Conservation (phyloP, 37 sponge, comb jelly and placozoan species). For the Haliclona indistincta region DNA sequence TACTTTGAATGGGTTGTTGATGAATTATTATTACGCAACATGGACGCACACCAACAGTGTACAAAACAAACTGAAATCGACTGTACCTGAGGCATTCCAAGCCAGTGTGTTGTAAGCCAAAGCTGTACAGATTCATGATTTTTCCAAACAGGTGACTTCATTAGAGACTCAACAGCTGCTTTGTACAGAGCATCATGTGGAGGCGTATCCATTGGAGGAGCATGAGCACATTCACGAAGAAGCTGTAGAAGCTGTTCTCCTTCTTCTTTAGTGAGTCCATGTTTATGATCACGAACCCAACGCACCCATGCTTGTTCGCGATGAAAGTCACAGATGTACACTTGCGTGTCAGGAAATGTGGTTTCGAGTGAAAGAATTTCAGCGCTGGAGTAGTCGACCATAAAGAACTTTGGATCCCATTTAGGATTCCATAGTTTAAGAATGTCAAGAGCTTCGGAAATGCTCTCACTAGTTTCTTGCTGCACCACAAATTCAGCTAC, state of each 20-base stretch:
- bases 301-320: slow-evolving; percentile 46
- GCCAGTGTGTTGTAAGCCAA: slow-evolving; percentile 33
- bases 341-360: slow-evolving; percentile 2
- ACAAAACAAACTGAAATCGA: background rate
- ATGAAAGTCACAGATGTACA: slow-evolving; percentile 55
- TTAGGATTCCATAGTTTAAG: slow-evolving; percentile 33
- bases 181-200: background rate
- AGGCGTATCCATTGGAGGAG: background rate
- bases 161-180: background rate
- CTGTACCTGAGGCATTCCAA: slow-evolving; percentile 12
- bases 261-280: slow-evolving; percentile 32
- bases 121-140: slow-evolving; percentile 1
- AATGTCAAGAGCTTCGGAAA: slow-evolving; percentile 32
- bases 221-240: slow-evolving; percentile 27
- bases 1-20: too few species aligned
- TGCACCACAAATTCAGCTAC: slow-evolving; percentile 43
- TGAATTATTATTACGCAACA: too few species aligned
- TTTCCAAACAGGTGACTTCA: slow-evolving; percentile 18
- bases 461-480: slow-evolving; percentile 13
- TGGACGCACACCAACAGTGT: too few species aligned
- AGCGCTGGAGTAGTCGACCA: slow-evolving; percentile 45
- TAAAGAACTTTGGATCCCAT: slow-evolving; percentile 31
- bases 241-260: slow-evolving; percentile 23
- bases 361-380: slow-evolving; percentile 14
- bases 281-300: slow-evolving; percentile 30